Evolutionary conservation across 2,888 invertebrate genomes (phyloP), one percentile per base, ranked within the genome.

Genomic region (Ormyrus nitidulus): DNA sequence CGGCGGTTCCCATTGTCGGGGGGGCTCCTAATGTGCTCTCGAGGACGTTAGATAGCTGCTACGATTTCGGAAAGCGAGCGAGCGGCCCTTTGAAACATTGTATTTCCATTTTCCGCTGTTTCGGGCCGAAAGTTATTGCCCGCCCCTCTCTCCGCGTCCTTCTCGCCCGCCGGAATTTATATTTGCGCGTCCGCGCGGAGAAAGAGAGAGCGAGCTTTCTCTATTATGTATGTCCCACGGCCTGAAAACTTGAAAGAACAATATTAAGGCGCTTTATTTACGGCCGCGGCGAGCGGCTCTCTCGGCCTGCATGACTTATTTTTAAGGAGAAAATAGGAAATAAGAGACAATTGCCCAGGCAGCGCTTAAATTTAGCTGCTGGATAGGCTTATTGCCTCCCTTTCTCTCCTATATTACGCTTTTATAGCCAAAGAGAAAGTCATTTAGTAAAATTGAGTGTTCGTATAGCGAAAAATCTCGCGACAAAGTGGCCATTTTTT

Each of bases 81-180:
- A 34, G 34, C 34, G 34, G 34, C 34, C 54, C 59, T 78, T 78
- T 59, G 59, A 61, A 73, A 72, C 71, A 64, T 80, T 77, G 74
- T 74, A 77, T 74, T 77, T 75, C 74, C 81, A 77, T 81, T 81
- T 77, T 75, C 73, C 74, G 81, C 77, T 77, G 62, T 70, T 81
- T 77, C 69, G 34, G 34, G 77, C 56, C 65, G 46, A 74, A 81
- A 81, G 70, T 81, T 77, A 81, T 81, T 70, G 77, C 69, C 49
- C 13, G 6, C 9, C 59, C 13, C 10, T n/a, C 54, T 46, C 49
- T n/a, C 8, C 19, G 46, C 54, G n/a, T 34, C 65, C 58, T 19
- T 19, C 19, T 19, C 19, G 9, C 10, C 19, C 44, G n/a, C 46
- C 11, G 6, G 70, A 71, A 77, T 77, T 77, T 77, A 77, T 71